phyloP scores from a whole-genome alignment of 2,797 vertebrate species.

The Heteromormyrus szaboi region DNA sequence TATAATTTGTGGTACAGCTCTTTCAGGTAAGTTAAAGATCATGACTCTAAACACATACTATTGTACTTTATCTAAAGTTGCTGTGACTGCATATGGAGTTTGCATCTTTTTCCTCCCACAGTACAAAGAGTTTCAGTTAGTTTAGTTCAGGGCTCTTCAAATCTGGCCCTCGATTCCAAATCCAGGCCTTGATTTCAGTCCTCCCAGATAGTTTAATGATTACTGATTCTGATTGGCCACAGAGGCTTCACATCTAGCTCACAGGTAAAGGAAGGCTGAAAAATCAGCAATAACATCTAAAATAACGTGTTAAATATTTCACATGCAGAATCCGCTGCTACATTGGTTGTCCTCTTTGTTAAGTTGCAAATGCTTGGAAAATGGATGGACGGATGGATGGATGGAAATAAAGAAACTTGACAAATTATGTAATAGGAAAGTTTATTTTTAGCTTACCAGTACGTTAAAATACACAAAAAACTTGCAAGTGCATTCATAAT shows the following conservation, averaged over 20 bases:
- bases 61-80: not conserved
- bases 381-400: not conserved
- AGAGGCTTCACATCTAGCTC: not conserved
- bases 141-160: not conserved
- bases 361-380: not conserved
- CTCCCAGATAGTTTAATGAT: not conserved
- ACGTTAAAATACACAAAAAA: slow-evolving; percentile 42
- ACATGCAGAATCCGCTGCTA: not conserved
- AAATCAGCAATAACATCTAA: not conserved
- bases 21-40: not conserved
- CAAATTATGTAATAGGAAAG: not conserved
- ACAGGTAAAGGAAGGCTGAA: not conserved
- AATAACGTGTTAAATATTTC: not conserved
- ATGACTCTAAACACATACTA: not conserved
- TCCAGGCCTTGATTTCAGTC: not conserved
- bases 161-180: not conserved
- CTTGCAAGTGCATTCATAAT: slow-evolving; percentile 28
- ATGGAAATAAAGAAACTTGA: not conserved
- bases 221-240: not conserved
- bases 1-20: not conserved
- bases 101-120: not conserved
- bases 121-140: not conserved
- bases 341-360: not conserved
- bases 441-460: slow-evolving; percentile 48
- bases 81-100: not conserved